Evolutionary conservation across 1,140 invertebrate species (phyloP), one percentile per base, ranked within the genome.

Genomic region (Drosophila triauraria): DNA sequence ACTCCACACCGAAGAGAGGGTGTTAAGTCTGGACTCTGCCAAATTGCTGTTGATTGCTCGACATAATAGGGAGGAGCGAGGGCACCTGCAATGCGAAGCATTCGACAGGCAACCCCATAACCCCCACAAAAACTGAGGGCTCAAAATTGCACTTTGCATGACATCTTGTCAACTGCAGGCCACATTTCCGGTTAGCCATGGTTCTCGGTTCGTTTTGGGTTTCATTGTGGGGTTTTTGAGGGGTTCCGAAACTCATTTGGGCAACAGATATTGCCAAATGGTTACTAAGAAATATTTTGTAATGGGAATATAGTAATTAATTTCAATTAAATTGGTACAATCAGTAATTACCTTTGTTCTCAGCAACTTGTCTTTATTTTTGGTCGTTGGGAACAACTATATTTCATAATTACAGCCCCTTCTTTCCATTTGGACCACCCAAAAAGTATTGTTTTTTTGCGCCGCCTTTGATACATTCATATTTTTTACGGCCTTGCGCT

Each of bases 11-110:
- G 23, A 23, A 4, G 30, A 30, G 32, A 13, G 47, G 40, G 65
- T 42, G 74, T 44, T 43, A 74, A 60, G 82, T 87, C 81, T 87
- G 85, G 83, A 70, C 78, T 80, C 64, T 79, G 82, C 61, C 79
- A 86, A 91, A 91, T 91, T 91, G 83, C 77, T 90, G 90, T 91
- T 91, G 90, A 91, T 91, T 91, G 91, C 83, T 74, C 56, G 48
- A 58, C 79, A 65, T 47, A 51, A 48, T 17, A 23, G 27, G 48
- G 15, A 23, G 47, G 13, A 40, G 46, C 9, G 48, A 23, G 60
- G 42, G 46, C 72, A 78, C 82, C 81, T 85, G 81, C 57, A 80
- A 74, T 62, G 62, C 64, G 43, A 62, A 63, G 62, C 63, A 81
- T 74, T 61, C 74, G 78, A 77, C 76, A 69, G 53, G 32, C 65